Conservation (phyloP, 1,140 invertebrate genomes). For the Platorchestia sp. region DNA sequence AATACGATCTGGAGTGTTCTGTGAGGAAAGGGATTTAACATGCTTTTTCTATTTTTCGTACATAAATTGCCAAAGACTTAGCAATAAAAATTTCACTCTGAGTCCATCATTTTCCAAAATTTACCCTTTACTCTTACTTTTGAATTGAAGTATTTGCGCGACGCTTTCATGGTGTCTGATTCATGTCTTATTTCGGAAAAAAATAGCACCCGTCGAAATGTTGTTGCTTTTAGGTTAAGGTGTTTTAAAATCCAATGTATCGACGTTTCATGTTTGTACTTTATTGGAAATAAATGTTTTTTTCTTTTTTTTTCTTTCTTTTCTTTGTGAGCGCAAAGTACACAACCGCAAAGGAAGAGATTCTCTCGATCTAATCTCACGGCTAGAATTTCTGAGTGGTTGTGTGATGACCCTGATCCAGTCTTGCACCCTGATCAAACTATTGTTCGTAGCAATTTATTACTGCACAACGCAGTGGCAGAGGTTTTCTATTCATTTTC, state of each 20-base stretch:
- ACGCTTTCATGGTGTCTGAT: background rate
- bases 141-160: background rate
- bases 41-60: background rate
- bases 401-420: background rate
- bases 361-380: background rate
- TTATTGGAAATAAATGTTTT: too few relatives aligned
- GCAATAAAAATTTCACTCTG: background rate
- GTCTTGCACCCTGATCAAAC: too few relatives aligned
- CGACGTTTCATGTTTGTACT: too few relatives aligned
- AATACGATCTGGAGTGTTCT: background rate
- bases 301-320: too few relatives aligned
- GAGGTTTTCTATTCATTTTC: background rate
- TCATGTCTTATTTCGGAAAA: too few relatives aligned
- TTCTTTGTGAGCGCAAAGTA: too few relatives aligned
- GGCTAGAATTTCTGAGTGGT: background rate
- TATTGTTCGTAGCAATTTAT: too few relatives aligned
- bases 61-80: background rate
- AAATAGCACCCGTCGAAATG: too few relatives aligned
- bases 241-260: too few relatives aligned
- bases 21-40: background rate
- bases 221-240: background rate
- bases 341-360: too few relatives aligned
- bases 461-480: background rate
- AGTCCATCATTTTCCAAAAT: background rate
- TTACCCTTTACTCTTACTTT: background rate